phyloP scores from a whole-genome alignment of 2,888 invertebrate species.

The Acleris sparsana region DNA sequence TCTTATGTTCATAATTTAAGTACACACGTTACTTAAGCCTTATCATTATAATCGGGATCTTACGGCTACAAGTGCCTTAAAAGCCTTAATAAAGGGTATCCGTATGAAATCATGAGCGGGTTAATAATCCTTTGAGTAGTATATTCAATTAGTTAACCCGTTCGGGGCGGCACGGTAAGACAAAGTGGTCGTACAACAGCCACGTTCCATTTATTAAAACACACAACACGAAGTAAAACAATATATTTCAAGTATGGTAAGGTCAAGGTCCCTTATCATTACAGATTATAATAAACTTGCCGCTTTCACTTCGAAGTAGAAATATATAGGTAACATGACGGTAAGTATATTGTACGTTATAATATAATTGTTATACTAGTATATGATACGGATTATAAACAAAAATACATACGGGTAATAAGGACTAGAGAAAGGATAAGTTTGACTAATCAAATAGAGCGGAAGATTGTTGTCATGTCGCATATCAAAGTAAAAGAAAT shows the following conservation, averaged over 20 bases:
- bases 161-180: conserved; percentile 2
- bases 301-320: no score
- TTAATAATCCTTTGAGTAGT: neutral
- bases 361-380: no score
- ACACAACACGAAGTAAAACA: neutral
- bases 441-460: no score
- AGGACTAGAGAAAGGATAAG: no score
- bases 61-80: neutral
- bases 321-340: no score
- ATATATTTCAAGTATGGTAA: neutral
- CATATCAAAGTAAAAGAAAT: no score
- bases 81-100: conserved; percentile 9
- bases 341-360: no score
- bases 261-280: neutral
- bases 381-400: no score
- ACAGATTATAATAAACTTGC: no score
- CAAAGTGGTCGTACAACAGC: conserved; percentile 2
- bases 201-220: conserved; percentile 2
- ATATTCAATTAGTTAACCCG: conserved; percentile 9
- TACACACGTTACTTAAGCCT: no score
- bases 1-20: neutral
- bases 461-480: no score
- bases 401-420: no score
- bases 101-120: conserved; percentile 3
- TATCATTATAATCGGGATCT: neutral